A percentile compares a stretch with the other conserved stretches of the same genome.
Conservation (phyloP, 2,113 vertebrate genomes). For the Ctenomys sociabilis region DNA sequence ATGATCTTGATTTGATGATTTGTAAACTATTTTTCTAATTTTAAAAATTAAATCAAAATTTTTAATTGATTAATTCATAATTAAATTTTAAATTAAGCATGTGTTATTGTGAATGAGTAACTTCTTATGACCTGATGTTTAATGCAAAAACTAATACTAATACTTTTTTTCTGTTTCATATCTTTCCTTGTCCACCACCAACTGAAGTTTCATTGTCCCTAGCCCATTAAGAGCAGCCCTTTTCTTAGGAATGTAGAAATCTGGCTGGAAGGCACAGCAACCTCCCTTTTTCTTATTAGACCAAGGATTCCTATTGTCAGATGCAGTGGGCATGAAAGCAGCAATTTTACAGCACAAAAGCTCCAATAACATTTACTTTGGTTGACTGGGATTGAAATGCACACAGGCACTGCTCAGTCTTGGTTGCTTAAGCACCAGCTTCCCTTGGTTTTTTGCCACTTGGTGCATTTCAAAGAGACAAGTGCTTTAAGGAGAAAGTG, state of each 20-base stretch:
- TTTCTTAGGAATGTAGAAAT: slow-evolving; percentile 81
- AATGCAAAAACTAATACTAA: background rate
- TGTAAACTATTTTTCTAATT: background rate
- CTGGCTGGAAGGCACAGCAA: slow-evolving; percentile 84
- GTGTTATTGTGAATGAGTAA: slow-evolving; percentile 42
- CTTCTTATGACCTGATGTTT: slow-evolving; percentile 49
- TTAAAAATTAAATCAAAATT: slow-evolving; percentile 31
- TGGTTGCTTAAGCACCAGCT: slow-evolving; percentile 89
- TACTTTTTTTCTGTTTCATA: slow-evolving; percentile 64
- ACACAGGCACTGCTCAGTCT: slow-evolving; percentile 86
- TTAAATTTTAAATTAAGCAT: slow-evolving; percentile 31
- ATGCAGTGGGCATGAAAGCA: slow-evolving; percentile 92
- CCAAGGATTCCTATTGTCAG: slow-evolving; percentile 89
- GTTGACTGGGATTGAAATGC: slow-evolving; percentile 88
- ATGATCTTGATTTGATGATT: slow-evolving; percentile 13
- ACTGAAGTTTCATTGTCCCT: slow-evolving; percentile 81
- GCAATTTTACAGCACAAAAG: slow-evolving; percentile 93
- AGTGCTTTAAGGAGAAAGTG: slow-evolving; percentile 85
- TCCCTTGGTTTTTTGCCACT: slow-evolving; percentile 88
- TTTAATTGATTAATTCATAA: slow-evolving; percentile 51
- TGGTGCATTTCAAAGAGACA: slow-evolving; percentile 84
- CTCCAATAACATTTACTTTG: slow-evolving; percentile 90
- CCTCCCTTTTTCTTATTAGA: slow-evolving; percentile 79
- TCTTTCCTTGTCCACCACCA: slow-evolving; percentile 71
- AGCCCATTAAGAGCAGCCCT: slow-evolving; percentile 79